phyloP scores from a whole-genome alignment of 2,888 invertebrate genomes.

The Herminia tarsipennalis region DNA sequence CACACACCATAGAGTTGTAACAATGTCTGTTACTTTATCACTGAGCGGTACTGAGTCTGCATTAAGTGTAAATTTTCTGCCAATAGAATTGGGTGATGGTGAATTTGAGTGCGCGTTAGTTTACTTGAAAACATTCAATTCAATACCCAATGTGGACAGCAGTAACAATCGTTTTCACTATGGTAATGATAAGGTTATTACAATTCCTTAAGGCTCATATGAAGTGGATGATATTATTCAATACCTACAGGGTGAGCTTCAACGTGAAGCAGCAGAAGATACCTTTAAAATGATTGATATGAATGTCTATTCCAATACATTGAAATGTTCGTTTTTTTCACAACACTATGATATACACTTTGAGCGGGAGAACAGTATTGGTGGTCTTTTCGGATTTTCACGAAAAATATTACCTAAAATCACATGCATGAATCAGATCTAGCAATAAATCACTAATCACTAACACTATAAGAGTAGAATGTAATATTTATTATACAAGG shows the following conservation, averaged over 20 bases:
- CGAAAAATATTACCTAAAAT: too few relatives aligned
- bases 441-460: too few relatives aligned
- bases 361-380: too few relatives aligned
- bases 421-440: too few relatives aligned
- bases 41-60: not conserved
- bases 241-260: not conserved
- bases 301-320: too few relatives aligned
- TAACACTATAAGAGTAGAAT: too few relatives aligned
- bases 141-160: conserved; percentile 18
- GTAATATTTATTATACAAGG: too few relatives aligned
- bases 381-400: too few relatives aligned
- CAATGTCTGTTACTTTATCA: not conserved
- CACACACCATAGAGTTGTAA: not conserved
- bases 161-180: conserved; percentile 20
- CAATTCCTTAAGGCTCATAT: conserved; percentile 4
- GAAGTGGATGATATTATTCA: not conserved
- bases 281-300: not conserved
- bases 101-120: conserved; percentile 10
- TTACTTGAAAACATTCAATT: conserved; percentile 20
- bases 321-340: too few relatives aligned
- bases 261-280: not conserved
- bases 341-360: too few relatives aligned
- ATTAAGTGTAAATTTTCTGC: conserved; percentile 5
- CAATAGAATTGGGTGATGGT: not conserved
- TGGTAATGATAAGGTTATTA: conserved; percentile 2